Conservation (phyloP, 2,888 invertebrate genomes). For the Andrena praecox region DNA sequence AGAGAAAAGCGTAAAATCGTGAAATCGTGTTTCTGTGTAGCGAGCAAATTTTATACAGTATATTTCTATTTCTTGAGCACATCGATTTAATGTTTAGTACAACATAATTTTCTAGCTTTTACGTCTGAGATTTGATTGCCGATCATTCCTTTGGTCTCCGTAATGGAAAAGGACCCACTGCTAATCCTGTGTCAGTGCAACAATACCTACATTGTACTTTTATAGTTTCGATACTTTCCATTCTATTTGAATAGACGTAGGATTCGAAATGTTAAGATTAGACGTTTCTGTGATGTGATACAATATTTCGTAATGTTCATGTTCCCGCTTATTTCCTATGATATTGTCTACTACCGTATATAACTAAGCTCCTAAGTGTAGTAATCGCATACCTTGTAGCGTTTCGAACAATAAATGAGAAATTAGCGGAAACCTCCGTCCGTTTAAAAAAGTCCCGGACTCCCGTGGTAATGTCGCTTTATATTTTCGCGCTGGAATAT, state of each 20-base stretch:
- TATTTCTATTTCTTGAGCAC: background rate
- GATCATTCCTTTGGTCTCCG: background rate
- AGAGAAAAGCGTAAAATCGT: background rate
- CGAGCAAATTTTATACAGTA: slow-evolving; percentile 32
- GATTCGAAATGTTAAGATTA: background rate
- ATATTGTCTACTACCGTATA: slow-evolving; percentile 36
- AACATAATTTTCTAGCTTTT: background rate
- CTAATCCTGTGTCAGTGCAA: background rate
- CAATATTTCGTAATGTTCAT: slow-evolving; percentile 8
- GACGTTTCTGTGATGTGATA: slow-evolving; percentile 7
- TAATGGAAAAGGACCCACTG: background rate
- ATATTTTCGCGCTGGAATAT: background rate
- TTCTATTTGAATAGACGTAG: background rate
- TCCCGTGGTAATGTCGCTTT: background rate
- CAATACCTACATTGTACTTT: background rate
- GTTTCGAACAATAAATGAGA: slow-evolving; percentile 54
- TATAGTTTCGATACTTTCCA: background rate
- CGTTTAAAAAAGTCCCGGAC: background rate
- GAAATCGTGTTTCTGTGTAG: slow-evolving; percentile 31
- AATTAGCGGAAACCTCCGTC: slow-evolving; percentile 14
- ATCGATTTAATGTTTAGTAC: background rate
- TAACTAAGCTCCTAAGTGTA: slow-evolving; percentile 49
- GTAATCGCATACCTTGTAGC: slow-evolving; percentile 56
- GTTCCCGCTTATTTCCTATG: slow-evolving; percentile 19
- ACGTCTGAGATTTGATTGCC: background rate